Evolutionary conservation across 2,797 vertebrate genomes (phyloP).

Genomic region (Carduelis carduelis): DNA sequence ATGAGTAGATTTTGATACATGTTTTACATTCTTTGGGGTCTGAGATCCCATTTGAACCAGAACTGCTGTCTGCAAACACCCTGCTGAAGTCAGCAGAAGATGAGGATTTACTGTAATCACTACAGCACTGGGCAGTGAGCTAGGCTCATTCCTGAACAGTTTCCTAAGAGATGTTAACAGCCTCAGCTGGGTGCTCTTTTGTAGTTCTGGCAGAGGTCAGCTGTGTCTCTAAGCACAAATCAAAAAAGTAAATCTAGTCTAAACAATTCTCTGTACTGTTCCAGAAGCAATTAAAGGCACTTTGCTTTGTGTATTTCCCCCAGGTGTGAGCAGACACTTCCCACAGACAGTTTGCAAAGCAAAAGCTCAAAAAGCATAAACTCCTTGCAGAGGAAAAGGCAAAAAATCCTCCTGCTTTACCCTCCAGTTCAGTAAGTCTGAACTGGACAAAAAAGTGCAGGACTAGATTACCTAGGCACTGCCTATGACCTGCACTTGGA

Average conservation of each 20-base stretch:
- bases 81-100: slow-evolving; percentile 64
- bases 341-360: slow-evolving; percentile 16
- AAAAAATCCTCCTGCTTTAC: neutral
- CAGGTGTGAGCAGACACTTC: slow-evolving; percentile 59
- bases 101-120: slow-evolving; percentile 63
- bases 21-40: slow-evolving; percentile 16
- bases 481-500: neutral
- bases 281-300: slow-evolving; percentile 59
- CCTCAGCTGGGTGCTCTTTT: slow-evolving; percentile 65
- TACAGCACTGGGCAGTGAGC: slow-evolving; percentile 19
- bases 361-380: slow-evolving; percentile 15
- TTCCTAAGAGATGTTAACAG: slow-evolving; percentile 64
- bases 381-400: neutral
- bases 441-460: neutral
- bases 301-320: slow-evolving; percentile 46
- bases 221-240: slow-evolving; percentile 58
- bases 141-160: slow-evolving; percentile 52
- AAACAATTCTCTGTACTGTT: slow-evolving; percentile 63
- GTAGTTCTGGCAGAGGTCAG: slow-evolving; percentile 63
- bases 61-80: slow-evolving; percentile 35
- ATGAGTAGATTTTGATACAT: neutral
- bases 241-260: slow-evolving; percentile 61
- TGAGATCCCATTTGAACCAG: neutral
- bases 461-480: neutral
- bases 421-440: neutral